Evolutionary conservation across 23 tunicate genomes (phyloP), one percentile per base, ranked within the genome.

Genomic region (Diplosoma virens): DNA sequence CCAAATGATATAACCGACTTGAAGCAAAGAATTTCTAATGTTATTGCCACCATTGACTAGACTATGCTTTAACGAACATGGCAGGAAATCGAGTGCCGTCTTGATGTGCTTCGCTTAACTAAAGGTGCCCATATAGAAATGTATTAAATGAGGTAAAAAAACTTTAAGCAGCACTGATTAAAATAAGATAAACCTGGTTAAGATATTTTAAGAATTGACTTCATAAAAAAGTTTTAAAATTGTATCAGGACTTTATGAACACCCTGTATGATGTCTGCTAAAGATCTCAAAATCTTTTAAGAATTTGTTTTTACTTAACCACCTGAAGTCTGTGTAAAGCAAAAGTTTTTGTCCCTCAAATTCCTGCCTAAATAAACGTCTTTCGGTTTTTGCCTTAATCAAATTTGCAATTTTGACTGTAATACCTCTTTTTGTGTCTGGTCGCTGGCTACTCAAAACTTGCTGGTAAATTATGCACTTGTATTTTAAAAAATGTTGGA

Each of bases 401-500:
- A 47, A 75, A 22, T 47, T 32, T 25, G 36, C 80, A 55, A 75
- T 56, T 26, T 75, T 75, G 56, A 32, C 23, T 2, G 67, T 41
- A 27, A 75, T 36, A 30, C 47, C 66, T 67, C 54, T 67, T 75
- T 75, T 55, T 31, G 46, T 75, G 21, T 75, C 55, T 29, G 55
- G 25, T n/a, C 45, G 7, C 16, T 75, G 54, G 30, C 67, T 25
- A 45, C 80, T 54, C 26, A 75, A 27, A 5, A 32, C 80, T 54
- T 75, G 80, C 32, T 75, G 80, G 47, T 75, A 67, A 31, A 54
- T 75, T 1, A 75, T 5, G 37, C 80, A 75, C 26, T 75, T 66
- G 45, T 75, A 75, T 23, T 33, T 75, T 33, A 73, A 52, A 58
- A 75, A 54, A 55, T 29, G 25, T 54, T 37, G 67, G 31, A 75